A percentile compares a stretch with the other conserved stretches of the same genome.
These are phyloP conservation scores for Drosophila putrida DNA, from an alignment of 2,888 invertebrate genomes.

Conservation along the genomic window DNA sequence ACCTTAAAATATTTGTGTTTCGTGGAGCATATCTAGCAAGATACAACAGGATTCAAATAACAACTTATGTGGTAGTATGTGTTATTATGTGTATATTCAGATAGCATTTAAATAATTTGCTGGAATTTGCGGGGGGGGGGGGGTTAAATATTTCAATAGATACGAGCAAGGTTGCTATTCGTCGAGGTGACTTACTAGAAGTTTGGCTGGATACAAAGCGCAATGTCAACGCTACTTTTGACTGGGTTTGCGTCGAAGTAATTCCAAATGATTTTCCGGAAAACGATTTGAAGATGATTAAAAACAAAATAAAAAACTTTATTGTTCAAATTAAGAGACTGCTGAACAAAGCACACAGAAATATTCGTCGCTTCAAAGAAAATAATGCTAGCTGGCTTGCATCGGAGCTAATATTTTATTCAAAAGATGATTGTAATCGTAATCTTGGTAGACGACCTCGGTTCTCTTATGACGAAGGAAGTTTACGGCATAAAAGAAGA, in stretches of 20 bases:
- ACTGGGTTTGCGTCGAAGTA: constrained; percentile 2
- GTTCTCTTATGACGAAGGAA: constrained; percentile 23
- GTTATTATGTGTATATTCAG: too few relatives aligned
- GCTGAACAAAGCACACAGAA: constrained; percentile 22
- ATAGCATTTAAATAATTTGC: too few relatives aligned
- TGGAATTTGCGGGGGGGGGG: too few relatives aligned
- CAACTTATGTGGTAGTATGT: too few relatives aligned
- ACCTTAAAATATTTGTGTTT: too few relatives aligned
- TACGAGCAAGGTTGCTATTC: constrained; percentile 27
- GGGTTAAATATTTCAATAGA: constrained; percentile 12
- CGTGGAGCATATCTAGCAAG: too few relatives aligned
- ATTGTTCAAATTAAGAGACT: constrained; percentile 9
- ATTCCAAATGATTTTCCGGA: constrained; percentile 5
- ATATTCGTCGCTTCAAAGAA: constrained; percentile 27
- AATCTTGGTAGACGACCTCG: constrained; percentile 17
- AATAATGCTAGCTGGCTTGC: constrained; percentile 26
- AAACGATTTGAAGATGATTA: constrained; percentile 16
- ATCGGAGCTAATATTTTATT: constrained; percentile 29
- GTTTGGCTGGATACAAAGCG: background rate
- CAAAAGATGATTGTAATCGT: constrained; percentile 15
- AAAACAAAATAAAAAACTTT: constrained; percentile 2
- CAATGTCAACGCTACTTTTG: constrained; percentile 16
- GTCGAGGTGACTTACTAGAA: background rate
- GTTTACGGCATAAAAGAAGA: constrained; percentile 15
- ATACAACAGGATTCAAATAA: too few relatives aligned